Evolutionary conservation across 1,140 invertebrate species (phyloP).

Genomic region (Sarcophaga peregrina): DNA sequence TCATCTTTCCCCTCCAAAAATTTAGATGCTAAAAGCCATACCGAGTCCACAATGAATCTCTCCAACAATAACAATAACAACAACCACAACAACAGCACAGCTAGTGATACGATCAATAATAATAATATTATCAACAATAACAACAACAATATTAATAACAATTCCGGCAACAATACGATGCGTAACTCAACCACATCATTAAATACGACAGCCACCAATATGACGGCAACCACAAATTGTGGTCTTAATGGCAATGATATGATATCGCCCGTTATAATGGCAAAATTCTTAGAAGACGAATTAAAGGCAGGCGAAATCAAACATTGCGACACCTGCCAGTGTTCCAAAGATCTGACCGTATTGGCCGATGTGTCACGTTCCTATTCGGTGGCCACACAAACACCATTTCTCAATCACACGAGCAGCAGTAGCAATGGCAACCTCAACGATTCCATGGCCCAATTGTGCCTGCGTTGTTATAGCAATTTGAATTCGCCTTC

Average conservation of each 20-base stretch:
- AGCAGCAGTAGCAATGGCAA: constrained; percentile 36
- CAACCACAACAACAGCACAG: constrained; percentile 48
- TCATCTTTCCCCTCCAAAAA: not conserved
- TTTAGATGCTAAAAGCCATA: constrained; percentile 15
- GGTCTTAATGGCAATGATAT: constrained; percentile 75
- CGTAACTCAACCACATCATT: constrained; percentile 57
- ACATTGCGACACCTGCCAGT: constrained; percentile 84
- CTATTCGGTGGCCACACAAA: constrained; percentile 74
- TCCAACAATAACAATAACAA: constrained; percentile 47
- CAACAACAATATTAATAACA: constrained; percentile 48
- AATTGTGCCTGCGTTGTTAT: constrained; percentile 71
- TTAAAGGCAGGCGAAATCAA: constrained; percentile 80
- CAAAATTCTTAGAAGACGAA: constrained; percentile 89
- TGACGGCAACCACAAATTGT: constrained; percentile 65
- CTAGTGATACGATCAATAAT: constrained; percentile 50
- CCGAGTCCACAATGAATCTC: constrained; percentile 43
- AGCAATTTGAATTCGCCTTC: constrained; percentile 66
- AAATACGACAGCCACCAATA: constrained; percentile 51
- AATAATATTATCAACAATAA: constrained; percentile 45
- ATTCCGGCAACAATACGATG: constrained; percentile 46
- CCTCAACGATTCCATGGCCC: constrained; percentile 67
- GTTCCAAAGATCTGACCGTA: constrained; percentile 73
- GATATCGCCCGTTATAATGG: constrained; percentile 92
- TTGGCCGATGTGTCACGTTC: constrained; percentile 71
- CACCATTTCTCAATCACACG: constrained; percentile 63